These are phyloP conservation scores for Biston stratarius DNA, from an alignment of 2,888 invertebrate species.

Conservation along the genomic window DNA sequence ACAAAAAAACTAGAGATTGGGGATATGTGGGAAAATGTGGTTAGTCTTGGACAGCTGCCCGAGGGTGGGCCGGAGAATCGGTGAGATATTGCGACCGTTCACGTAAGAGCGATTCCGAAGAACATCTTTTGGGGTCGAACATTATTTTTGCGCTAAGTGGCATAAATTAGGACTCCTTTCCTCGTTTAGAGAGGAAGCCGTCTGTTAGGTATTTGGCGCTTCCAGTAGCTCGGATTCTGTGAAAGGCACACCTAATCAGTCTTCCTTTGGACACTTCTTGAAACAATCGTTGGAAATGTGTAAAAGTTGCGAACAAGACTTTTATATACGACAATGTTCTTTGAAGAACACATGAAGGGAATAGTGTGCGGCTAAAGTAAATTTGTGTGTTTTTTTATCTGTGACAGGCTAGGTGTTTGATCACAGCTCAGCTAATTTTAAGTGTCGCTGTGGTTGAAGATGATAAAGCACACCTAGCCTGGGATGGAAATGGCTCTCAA, in stretches of 20 bases:
- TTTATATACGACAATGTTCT: background rate
- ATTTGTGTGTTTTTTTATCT: background rate
- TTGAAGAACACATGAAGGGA: background rate
- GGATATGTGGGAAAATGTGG: conserved; percentile 43
- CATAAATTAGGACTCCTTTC: conserved; percentile 26
- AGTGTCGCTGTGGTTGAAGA: too few species aligned
- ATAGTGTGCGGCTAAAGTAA: background rate
- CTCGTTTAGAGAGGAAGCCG: conserved; percentile 18
- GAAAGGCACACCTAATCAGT: conserved; percentile 14
- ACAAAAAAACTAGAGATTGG: conserved; percentile 31
- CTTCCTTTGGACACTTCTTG: conserved; percentile 11
- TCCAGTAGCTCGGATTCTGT: conserved; percentile 8
- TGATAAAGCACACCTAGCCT: too few species aligned
- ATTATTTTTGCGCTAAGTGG: conserved; percentile 34
- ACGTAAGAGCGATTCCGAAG: conserved; percentile 37
- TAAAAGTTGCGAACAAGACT: background rate
- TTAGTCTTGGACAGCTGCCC: conserved; percentile 48
- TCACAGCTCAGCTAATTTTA: too few species aligned
- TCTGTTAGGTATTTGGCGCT: conserved; percentile 20
- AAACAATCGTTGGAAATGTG: conserved; percentile 1
- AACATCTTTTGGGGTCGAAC: conserved; percentile 33
- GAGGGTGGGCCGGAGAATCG: conserved; percentile 40
- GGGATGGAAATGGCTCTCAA: too few species aligned
- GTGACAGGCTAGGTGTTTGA: too few species aligned
- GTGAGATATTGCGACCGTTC: conserved; percentile 35